Percentiles rank a stretch among this genome's conserved stretches.
Conservation (phyloP, 2,797 vertebrate genomes). For the Eutrigla gurnardus region DNA sequence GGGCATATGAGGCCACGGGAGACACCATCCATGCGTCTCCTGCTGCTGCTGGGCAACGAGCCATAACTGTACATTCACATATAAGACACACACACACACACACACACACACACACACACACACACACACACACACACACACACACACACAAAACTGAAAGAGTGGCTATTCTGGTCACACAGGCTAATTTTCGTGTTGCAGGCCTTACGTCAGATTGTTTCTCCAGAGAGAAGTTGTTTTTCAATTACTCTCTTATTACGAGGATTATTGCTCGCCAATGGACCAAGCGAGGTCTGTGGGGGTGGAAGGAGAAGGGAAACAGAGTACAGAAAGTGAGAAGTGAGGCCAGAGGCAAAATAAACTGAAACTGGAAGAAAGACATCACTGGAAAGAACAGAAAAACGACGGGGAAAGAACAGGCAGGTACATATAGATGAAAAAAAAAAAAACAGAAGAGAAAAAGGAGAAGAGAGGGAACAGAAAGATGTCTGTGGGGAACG, state of each 20-base stretch:
- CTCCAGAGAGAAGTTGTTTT: constrained; percentile 47
- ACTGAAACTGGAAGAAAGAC: neutral
- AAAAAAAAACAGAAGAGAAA: constrained; percentile 18
- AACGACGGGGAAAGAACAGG: constrained; percentile 12
- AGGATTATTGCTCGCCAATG: constrained; percentile 50
- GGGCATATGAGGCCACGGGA: constrained; percentile 27
- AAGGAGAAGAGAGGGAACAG: constrained; percentile 18
- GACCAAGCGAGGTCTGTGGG: constrained; percentile 21
- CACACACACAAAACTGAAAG: neutral
- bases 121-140: constrained; percentile 24
- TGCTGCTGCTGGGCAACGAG: constrained; percentile 39
- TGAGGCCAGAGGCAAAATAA: constrained; percentile 12
- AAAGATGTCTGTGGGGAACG: constrained; percentile 33
- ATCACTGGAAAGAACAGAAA: neutral
- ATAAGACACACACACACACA: constrained; percentile 6
- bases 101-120: constrained; percentile 17
- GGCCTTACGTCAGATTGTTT: constrained; percentile 23
- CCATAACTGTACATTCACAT: constrained; percentile 27
- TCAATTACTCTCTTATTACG: constrained; percentile 47
- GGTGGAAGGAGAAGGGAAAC: constrained; percentile 18
- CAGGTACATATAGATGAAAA: neutral
- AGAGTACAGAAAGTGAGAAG: constrained; percentile 24
- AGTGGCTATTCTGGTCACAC: constrained; percentile 35
- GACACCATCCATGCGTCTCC: constrained; percentile 24
- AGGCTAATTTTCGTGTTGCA: constrained; percentile 41